phyloP scores from a whole-genome alignment of 2,888 invertebrate genomes.

The Hydraecia micacea region DNA sequence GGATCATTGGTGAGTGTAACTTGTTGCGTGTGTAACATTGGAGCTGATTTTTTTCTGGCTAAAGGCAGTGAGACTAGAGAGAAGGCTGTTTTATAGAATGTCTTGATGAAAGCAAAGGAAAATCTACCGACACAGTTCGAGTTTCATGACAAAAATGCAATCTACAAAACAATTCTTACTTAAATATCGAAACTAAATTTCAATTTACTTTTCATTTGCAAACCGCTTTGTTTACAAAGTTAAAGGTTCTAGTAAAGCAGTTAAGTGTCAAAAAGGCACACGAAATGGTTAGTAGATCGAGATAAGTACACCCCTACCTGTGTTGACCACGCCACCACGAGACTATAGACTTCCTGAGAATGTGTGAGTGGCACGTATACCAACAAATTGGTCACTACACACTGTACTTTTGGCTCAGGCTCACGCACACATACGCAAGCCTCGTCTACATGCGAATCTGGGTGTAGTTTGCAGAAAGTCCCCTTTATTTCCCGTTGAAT shows the following conservation, averaged over 20 bases:
- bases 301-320: slow-evolving; percentile 83
- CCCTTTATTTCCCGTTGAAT: background rate
- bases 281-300: slow-evolving; percentile 84
- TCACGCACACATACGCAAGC: slow-evolving; percentile 17
- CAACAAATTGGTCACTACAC: background rate
- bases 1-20: slow-evolving; percentile 1
- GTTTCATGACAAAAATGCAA: slow-evolving; percentile 7
- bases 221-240: slow-evolving; percentile 61
- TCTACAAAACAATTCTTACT: slow-evolving; percentile 9
- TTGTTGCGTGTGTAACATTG: slow-evolving; percentile 38
- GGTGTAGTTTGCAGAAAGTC: slow-evolving; percentile 2
- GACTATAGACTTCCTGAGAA: slow-evolving; percentile 38
- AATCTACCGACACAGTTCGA: background rate
- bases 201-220: slow-evolving; percentile 49
- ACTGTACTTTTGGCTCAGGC: background rate
- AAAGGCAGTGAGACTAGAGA: background rate
- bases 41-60: background rate
- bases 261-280: slow-evolving; percentile 85
- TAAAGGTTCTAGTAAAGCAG: slow-evolving; percentile 68
- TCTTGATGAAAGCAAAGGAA: background rate
- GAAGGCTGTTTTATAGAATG: background rate
- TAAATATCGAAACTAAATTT: slow-evolving; percentile 26
- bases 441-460: background rate
- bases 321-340: slow-evolving; percentile 66
- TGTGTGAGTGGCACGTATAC: slow-evolving; percentile 55